Conservation (phyloP, 2,888 invertebrate genomes). For the Ferrisia virgata region DNA sequence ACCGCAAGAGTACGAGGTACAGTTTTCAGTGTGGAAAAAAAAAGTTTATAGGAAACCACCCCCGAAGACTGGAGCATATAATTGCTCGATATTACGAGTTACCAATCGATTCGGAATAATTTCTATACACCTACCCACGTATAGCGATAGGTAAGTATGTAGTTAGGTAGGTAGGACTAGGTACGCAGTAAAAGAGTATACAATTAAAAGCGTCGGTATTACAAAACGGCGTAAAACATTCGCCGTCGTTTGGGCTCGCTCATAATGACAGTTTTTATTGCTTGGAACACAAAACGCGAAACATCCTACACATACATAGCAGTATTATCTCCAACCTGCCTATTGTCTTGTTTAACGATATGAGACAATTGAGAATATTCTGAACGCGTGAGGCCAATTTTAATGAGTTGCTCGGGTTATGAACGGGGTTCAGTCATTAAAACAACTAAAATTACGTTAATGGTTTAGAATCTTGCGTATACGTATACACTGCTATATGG, state of each 20-base stretch:
- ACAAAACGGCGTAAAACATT: constrained; percentile 19
- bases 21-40: neutral
- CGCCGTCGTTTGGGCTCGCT: neutral
- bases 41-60: neutral
- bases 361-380: constrained; percentile 37
- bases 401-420: constrained; percentile 36
- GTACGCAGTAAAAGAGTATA: neutral
- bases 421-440: constrained; percentile 10
- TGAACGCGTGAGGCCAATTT: constrained; percentile 36
- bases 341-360: constrained; percentile 43
- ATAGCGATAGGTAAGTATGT: neutral
- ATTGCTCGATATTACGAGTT: neutral
- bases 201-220: neutral
- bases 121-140: no score
- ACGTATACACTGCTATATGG: neutral
- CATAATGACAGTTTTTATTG: constrained; percentile 30
- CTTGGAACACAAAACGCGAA: constrained; percentile 18
- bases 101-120: constrained; percentile 20
- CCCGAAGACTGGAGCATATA: neutral
- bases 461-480: constrained; percentile 11
- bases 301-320: constrained; percentile 25
- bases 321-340: constrained; percentile 41
- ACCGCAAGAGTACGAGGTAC: neutral
- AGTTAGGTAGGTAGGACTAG: neutral
- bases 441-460: constrained; percentile 35